Percentiles rank a stretch among this genome's conserved stretches.
These are phyloP conservation scores for Eutolmus rufibarbis DNA, from an alignment of 2,888 invertebrate species.

Conservation along the genomic window DNA sequence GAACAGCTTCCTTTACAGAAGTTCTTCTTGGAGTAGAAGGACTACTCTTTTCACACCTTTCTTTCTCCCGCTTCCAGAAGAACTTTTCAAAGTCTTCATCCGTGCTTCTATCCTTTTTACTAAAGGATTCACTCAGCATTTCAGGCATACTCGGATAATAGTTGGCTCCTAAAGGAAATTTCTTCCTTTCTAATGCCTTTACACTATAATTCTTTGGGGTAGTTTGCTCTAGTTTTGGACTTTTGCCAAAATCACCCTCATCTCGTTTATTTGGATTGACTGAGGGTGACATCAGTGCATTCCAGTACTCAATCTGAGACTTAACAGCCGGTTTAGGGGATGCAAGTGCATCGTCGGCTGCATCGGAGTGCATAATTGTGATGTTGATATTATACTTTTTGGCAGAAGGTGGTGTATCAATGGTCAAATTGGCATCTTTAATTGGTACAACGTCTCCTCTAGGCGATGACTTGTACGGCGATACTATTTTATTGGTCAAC, in stretches of 20 bases:
- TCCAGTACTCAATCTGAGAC: constrained; percentile 44
- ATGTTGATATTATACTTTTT: constrained; percentile 46
- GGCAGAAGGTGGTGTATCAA: not conserved
- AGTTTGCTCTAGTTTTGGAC: not conserved
- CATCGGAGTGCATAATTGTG: constrained; percentile 47
- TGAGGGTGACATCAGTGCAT: constrained; percentile 27
- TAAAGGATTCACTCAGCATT: constrained; percentile 45
- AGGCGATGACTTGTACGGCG: not conserved
- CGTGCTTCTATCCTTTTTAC: constrained; percentile 16
- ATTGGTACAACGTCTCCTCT: not conserved
- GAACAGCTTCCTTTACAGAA: constrained; percentile 47
- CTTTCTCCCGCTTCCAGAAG: constrained; percentile 45
- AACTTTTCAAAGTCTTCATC: constrained; percentile 42
- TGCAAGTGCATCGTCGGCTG: not conserved
- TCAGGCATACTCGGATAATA: constrained; percentile 49
- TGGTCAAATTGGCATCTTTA: not conserved
- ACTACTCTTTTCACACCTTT: constrained; percentile 34
- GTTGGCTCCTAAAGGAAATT: not conserved
- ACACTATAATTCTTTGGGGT: not conserved
- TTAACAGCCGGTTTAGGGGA: not conserved
- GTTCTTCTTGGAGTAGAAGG: constrained; percentile 34
- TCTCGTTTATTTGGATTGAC: not conserved
- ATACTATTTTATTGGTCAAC: constrained; percentile 60
- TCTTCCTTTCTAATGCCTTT: not conserved
- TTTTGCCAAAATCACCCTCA: not conserved